Base-by-base conservation (phyloP, 2,888 invertebrate genomes). In the Campoplex capitator region DNA sequence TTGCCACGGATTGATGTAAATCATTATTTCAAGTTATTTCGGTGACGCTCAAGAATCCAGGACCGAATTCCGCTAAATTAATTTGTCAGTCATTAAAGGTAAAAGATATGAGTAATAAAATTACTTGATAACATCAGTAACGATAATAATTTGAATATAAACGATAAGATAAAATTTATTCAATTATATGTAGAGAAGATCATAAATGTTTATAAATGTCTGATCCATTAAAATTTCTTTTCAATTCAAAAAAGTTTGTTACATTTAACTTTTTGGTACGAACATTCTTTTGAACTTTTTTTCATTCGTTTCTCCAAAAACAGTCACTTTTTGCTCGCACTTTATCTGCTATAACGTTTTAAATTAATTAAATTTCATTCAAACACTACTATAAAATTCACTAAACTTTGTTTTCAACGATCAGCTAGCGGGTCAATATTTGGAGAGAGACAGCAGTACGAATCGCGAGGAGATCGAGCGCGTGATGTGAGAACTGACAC, bases 11-110 rank as follows among this genome's bases (percentile, higher is more conserved):
- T 96, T 98, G 88, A 97, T 98, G 97, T 91, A 93, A 93, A 86
- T 88, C 93, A 32, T 95, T 97, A 86, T 96, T 97, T 88, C 96
- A 96, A 91, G 96, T 97, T 54, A 95, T 98, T 85, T 95, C 96
- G 54, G 96, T 96, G 91, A 95, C 97, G 62, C 93, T 98, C 58
- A 95, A 96, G 77, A 96, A 96, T 73, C 96, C 97, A 88, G 96
- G 96, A 79, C 96, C 96, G 88, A 96, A 96, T 84, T 97, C 97
- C 93, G 96, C 98, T 75, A 98, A 98, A 94, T 96, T 97, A 92
- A 97, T 97, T 86, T 98, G 98, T 93, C 97, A 98, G 95, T 96
- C 97, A 68, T 95, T 98, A n/a, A 98, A 98, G 95, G 97, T 97
- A 95, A 94, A 93, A 18, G 38, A n/a, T 28, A 62, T 13, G n/a